A percentile compares a stretch with the other conserved stretches of the same genome.
phyloP scores from a whole-genome alignment of 2,888 invertebrate genomes.

The Parnassius glacialis region DNA sequence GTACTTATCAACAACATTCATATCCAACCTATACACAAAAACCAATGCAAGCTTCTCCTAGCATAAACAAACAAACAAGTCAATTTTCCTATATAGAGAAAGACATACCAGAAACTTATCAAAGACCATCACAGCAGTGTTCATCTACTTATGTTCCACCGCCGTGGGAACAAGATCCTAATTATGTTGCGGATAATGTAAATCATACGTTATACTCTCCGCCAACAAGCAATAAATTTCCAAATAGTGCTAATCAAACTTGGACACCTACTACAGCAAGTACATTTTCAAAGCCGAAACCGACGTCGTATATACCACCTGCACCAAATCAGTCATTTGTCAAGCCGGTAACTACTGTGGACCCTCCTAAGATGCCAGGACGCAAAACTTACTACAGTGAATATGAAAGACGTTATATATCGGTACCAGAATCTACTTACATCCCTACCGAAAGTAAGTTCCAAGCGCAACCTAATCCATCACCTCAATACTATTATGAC shows the following conservation, averaged over 20 bases:
- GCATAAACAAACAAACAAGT: slow-evolving; percentile 43
- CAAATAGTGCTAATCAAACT: slow-evolving; percentile 42
- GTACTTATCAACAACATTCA: slow-evolving; percentile 41
- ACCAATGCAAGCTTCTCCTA: slow-evolving; percentile 39
- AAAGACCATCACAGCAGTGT: slow-evolving; percentile 57
- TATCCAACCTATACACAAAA: slow-evolving; percentile 58
- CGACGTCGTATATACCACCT: slow-evolving; percentile 69
- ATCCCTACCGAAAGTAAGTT: slow-evolving; percentile 66
- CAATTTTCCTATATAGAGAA: slow-evolving; percentile 54
- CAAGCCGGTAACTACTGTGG: slow-evolving; percentile 48
- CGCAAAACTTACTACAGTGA: slow-evolving; percentile 76
- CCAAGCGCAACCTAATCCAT: slow-evolving; percentile 70
- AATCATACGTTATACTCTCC: slow-evolving; percentile 58
- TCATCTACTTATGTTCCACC: slow-evolving; percentile 71
- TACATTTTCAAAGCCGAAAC: slow-evolving; percentile 61
- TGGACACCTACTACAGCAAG: slow-evolving; percentile 55
- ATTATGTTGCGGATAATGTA: slow-evolving; percentile 53
- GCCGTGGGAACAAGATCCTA: slow-evolving; percentile 72
- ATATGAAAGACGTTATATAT: slow-evolving; percentile 73
- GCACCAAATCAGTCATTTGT: slow-evolving; percentile 76
- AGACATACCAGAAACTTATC: slow-evolving; percentile 55
- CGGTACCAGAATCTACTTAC: slow-evolving; percentile 71
- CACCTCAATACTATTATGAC: slow-evolving; percentile 72
- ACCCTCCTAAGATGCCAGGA: slow-evolving; percentile 57
- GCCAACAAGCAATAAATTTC: slow-evolving; percentile 44